These are phyloP conservation scores for Cheilosia soror DNA, from an alignment of 2,888 invertebrate genomes.

Conservation along the genomic window DNA sequence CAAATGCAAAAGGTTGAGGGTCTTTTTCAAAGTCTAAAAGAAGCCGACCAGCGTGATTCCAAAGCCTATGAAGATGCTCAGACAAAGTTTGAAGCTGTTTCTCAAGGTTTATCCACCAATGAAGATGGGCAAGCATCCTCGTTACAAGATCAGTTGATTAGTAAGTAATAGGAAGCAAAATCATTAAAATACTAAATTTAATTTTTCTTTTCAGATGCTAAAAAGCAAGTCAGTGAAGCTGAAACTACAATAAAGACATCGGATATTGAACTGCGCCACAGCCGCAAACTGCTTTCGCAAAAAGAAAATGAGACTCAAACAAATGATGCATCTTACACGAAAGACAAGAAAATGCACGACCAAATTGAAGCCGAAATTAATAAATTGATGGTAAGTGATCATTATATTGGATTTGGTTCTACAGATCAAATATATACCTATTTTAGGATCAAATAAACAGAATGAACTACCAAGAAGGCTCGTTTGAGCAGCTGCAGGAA, in stretches of 20 bases:
- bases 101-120: slow-evolving; percentile 91
- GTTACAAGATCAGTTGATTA: slow-evolving; percentile 94
- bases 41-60: slow-evolving; percentile 87
- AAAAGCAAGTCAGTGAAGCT: slow-evolving; percentile 90
- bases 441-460: slow-evolving; percentile 85
- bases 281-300: slow-evolving; percentile 86
- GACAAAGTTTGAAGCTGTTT: slow-evolving; percentile 92
- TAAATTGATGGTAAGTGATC: slow-evolving; percentile 84
- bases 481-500: slow-evolving; percentile 85
- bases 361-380: slow-evolving; percentile 85
- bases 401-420: neutral
- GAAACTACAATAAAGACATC: slow-evolving; percentile 91
- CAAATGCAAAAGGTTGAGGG: slow-evolving; percentile 86
- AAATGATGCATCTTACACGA: slow-evolving; percentile 88
- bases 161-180: slow-evolving; percentile 83
- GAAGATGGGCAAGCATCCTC: slow-evolving; percentile 92
- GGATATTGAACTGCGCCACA: slow-evolving; percentile 89
- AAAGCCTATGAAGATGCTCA: slow-evolving; percentile 90
- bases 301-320: slow-evolving; percentile 88
- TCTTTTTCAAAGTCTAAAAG: slow-evolving; percentile 88
- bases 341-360: slow-evolving; percentile 86
- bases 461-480: slow-evolving; percentile 87
- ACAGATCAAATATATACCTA: neutral
- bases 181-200: neutral
- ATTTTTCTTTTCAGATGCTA: slow-evolving; percentile 86